Conservation (phyloP, 1,140 invertebrate species). For the Drosophila tristis region DNA sequence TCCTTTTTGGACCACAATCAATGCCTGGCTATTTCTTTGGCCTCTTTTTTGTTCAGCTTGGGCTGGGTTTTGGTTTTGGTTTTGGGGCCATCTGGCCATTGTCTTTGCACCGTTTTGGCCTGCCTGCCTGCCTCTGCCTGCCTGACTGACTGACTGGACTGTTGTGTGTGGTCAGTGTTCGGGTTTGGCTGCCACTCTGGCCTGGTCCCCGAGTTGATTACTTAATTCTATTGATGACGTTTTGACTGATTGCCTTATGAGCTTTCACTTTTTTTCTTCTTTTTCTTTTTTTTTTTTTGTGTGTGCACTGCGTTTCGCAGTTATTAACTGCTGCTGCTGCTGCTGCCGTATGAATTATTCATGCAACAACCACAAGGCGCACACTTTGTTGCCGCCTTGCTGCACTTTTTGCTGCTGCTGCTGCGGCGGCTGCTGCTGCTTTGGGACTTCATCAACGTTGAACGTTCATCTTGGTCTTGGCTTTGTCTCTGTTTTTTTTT, state of each 20-base stretch:
- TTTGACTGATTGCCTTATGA: constrained; percentile 84
- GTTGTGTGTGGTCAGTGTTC: constrained; percentile 82
- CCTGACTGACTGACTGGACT: too few species aligned
- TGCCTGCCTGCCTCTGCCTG: not conserved
- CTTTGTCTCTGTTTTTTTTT: too few species aligned
- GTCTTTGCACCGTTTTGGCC: constrained; percentile 28
- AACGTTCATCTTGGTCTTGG: too few species aligned
- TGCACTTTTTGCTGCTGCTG: constrained; percentile 20
- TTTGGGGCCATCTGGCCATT: constrained; percentile 42
- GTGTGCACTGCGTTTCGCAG: constrained; percentile 48
- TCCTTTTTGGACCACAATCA: constrained; percentile 78
- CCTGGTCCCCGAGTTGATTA: constrained; percentile 71
- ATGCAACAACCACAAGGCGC: constrained; percentile 73
- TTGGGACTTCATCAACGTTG: constrained; percentile 65
- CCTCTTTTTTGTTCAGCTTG: constrained; percentile 4
- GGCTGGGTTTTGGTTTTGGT: constrained; percentile 1
- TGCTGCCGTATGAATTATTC: constrained; percentile 74
- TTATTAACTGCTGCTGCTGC: constrained; percentile 68
- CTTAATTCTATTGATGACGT: constrained; percentile 84
- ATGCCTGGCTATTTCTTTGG: constrained; percentile 31
- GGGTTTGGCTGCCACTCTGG: constrained; percentile 19
- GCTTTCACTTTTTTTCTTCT: constrained; percentile 76
- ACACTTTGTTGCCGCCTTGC: constrained; percentile 56
- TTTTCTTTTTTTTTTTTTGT: not conserved
- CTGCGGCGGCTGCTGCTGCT: constrained; percentile 37